phyloP scores from a whole-genome alignment of 2,888 invertebrate species.

The Papilio elwesi region DNA sequence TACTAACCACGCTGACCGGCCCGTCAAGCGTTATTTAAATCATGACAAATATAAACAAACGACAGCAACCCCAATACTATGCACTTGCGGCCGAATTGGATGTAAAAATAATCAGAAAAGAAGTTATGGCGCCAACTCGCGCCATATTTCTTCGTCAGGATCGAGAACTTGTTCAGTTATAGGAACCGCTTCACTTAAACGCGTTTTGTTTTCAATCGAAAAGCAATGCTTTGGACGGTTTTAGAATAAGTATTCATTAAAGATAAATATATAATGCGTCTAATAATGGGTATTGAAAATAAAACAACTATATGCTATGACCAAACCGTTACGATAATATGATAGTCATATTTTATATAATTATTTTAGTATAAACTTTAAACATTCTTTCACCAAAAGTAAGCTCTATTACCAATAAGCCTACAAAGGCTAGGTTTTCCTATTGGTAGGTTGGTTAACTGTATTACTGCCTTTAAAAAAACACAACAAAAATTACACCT shows the following conservation, averaged over 20 bases:
- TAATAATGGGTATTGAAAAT: too few relatives aligned
- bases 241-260: constrained; percentile 15
- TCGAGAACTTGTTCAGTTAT: constrained; percentile 18
- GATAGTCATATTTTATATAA: too few relatives aligned
- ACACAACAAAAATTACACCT: neutral
- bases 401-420: too few relatives aligned
- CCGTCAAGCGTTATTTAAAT: neutral
- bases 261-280: neutral
- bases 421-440: too few relatives aligned
- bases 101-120: constrained; percentile 67
- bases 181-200: constrained; percentile 20
- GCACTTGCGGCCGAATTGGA: constrained; percentile 57
- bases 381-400: too few relatives aligned
- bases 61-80: constrained; percentile 24
- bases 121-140: constrained; percentile 66
- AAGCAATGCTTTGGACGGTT: constrained; percentile 7
- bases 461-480: too few relatives aligned
- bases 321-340: too few relatives aligned
- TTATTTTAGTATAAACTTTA: too few relatives aligned
- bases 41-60: neutral
- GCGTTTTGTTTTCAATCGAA: constrained; percentile 20
- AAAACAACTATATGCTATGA: too few relatives aligned
- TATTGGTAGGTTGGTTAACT: too few relatives aligned
- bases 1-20: too few relatives aligned
- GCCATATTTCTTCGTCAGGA: constrained; percentile 45